Evolutionary conservation across 1,140 invertebrate species (phyloP).

Genomic region (Cylas formicarius): DNA sequence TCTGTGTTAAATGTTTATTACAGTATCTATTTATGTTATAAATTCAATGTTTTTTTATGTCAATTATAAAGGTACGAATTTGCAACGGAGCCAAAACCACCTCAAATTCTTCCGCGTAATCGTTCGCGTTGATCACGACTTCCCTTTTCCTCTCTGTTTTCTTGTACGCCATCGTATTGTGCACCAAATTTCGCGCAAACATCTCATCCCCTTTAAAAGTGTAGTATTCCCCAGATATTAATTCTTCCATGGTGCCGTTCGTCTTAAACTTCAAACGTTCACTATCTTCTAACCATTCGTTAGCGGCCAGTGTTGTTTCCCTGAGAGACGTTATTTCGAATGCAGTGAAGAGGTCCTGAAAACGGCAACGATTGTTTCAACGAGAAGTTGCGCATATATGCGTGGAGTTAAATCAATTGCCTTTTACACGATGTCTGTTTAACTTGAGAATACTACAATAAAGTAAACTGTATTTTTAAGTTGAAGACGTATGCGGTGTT

Average conservation of each 20-base stretch:
- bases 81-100: conserved; percentile 31
- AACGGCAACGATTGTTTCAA: not conserved
- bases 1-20: too few species aligned
- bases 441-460: too few species aligned
- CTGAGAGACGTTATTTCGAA: conserved; percentile 22
- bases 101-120: conserved; percentile 24
- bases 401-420: too few species aligned
- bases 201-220: conserved; percentile 1
- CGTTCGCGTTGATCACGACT: conserved; percentile 8
- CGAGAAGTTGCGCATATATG: not conserved
- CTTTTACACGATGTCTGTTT: too few species aligned
- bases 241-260: conserved; percentile 10
- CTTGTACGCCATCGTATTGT: conserved; percentile 1
- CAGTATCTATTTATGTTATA: too few species aligned
- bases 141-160: conserved; percentile 10
- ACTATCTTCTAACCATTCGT: conserved; percentile 23
- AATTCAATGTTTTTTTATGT: conserved; percentile 20
- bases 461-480: too few species aligned
- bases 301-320: conserved; percentile 26
- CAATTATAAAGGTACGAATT: conserved; percentile 34
- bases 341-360: conserved; percentile 23
- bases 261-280: conserved; percentile 14
- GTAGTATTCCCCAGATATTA: conserved; percentile 1
- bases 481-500: conserved; percentile 24
- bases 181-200: conserved; percentile 6